Evolutionary conservation across 2,113 vertebrate species (phyloP), one percentile per base, ranked within the genome.

Genomic region (Rhabdornis inornatus): DNA sequence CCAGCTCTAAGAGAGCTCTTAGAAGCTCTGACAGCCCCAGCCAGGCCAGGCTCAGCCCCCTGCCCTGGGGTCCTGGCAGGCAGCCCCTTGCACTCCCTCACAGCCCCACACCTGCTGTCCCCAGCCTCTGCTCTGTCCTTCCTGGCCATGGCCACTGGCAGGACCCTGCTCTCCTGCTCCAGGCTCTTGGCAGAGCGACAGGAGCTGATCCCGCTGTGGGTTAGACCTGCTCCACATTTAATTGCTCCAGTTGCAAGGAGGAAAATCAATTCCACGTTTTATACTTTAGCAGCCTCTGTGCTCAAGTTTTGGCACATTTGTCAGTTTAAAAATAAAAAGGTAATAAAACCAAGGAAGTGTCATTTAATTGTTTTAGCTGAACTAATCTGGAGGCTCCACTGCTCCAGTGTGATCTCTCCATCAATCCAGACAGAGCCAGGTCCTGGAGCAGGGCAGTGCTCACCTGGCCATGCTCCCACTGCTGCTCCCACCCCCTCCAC

Each of bases 311-410:
- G 96, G 95, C 95, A 96, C 93, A 95, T 86, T 95, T 35, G 50
- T 47, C 78, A 95, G 83, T 87, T 69, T 23, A 78, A 78, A 89
- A 90, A 74, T 87, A 82, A 81, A 90, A 75, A 40, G 64, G 76
- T 68, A 86, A 94, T 95, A 95, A 95, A 95, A n/a, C 63, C 63
- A 42, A 56, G 83, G 83, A 97, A 97, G 92, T 94, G 95, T 92
- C 92, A 95, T 89, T 97, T 96, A 96, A 95, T 95, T 94, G 96
- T 94, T 97, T 95, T 49, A 96, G 79, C 90, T 88, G 92, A 89
- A 93, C 87, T 79, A 92, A 94, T 95, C 70, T 45, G 75, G 94
- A 89, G 84, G 75, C 76, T 81, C 33, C 0, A 11, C 89, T 78
- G 84, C 59, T 90, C 59, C 0, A 0, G 70, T 0, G 0, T 33